phyloP scores from a whole-genome alignment of 1,140 invertebrate species.

The Mercenaria mercenaria region DNA sequence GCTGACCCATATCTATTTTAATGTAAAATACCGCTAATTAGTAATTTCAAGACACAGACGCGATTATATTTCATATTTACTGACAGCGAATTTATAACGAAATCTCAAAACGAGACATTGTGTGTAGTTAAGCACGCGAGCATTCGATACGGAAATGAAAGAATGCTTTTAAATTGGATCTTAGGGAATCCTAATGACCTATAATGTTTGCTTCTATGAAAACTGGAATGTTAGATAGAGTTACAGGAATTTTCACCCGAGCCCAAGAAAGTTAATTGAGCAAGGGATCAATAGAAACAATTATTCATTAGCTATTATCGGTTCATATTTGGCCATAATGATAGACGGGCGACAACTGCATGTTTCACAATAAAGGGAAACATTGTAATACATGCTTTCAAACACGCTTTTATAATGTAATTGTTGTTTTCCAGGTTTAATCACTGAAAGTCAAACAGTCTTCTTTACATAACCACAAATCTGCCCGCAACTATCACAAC shows the following conservation, averaged over 20 bases:
- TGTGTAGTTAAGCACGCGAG: conserved; percentile 15
- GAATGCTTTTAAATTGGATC: conserved; percentile 40
- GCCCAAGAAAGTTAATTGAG: conserved; percentile 36
- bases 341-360: not conserved
- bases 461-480: too few relatives aligned
- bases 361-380: not conserved
- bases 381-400: not conserved
- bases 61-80: not conserved
- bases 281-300: conserved; percentile 11
- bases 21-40: not conserved
- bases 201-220: conserved; percentile 42
- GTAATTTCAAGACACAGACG: not conserved
- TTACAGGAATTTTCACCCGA: conserved; percentile 24
- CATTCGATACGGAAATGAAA: conserved; percentile 33
- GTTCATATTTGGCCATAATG: not conserved
- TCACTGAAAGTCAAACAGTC: too few relatives aligned
- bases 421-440: not conserved
- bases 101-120: not conserved
- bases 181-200: conserved; percentile 28
- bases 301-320: conserved; percentile 26
- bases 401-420: not conserved
- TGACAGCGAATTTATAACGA: not conserved
- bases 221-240: conserved; percentile 37
- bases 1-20: too few relatives aligned
- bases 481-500: too few relatives aligned